These are phyloP conservation scores for Dasypus novemcinctus DNA, from an alignment of 2,113 vertebrate species.

Conservation along the genomic window DNA sequence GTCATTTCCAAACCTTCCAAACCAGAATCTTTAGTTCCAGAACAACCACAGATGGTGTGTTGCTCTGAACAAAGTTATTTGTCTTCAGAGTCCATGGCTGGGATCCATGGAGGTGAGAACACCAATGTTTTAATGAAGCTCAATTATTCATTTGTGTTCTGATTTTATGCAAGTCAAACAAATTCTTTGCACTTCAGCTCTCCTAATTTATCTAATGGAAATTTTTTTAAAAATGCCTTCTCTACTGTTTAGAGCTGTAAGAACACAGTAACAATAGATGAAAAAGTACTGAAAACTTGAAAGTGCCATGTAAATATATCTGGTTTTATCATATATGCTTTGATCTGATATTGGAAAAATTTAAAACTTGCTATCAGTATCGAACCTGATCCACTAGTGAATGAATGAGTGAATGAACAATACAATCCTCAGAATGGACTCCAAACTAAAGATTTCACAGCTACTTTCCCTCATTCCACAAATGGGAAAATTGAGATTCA, in stretches of 20 bases:
- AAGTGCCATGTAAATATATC: not conserved
- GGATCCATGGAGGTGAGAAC: not conserved
- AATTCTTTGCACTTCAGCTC: not conserved
- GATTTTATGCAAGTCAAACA: slow-evolving; percentile 11
- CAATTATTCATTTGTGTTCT: not conserved
- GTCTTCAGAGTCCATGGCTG: not conserved
- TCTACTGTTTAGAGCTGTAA: not conserved
- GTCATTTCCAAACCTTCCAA: not conserved
- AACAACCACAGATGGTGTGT: not conserved
- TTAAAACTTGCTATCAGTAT: not conserved
- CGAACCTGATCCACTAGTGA: not conserved
- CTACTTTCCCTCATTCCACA: not conserved
- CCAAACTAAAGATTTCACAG: not conserved
- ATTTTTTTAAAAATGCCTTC: not conserved
- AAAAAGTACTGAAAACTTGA: not conserved
- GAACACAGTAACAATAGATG: not conserved
- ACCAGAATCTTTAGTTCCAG: not conserved
- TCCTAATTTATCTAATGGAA: not conserved
- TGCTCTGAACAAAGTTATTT: not conserved
- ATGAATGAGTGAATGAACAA: not conserved
- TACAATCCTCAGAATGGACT: not conserved
- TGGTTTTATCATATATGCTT: not conserved
- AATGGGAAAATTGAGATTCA: not conserved
- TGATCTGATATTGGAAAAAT: not conserved
- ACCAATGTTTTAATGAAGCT: not conserved